These are phyloP conservation scores for Anser brachyrhynchus DNA, from an alignment of 2,113 vertebrate genomes.

Conservation along the genomic window DNA sequence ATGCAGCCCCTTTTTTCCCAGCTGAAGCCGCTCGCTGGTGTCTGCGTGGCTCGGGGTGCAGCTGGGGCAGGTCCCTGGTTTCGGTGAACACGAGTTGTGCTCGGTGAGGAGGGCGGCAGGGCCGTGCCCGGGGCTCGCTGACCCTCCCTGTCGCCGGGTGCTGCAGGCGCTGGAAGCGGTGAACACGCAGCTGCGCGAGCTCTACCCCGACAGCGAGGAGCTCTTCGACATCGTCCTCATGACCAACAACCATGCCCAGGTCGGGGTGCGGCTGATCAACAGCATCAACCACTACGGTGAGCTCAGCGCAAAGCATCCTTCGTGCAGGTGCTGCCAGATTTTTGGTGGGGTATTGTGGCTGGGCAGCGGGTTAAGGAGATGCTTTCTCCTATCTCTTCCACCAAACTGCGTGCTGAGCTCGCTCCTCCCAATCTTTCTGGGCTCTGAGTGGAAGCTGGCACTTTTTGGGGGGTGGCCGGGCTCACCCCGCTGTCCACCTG, in stretches of 20 bases:
- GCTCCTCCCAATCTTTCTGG: neutral
- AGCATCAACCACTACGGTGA: conserved; percentile 95
- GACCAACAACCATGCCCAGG: conserved; percentile 94
- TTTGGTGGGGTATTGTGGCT: accelerated
- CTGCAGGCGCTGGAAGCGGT: conserved; percentile 92
- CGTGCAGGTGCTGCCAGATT: accelerated
- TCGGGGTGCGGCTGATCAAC: conserved; percentile 93
- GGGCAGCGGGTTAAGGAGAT: neutral
- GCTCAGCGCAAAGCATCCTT: neutral
- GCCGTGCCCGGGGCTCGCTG: neutral
- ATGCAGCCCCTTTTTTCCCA: neutral
- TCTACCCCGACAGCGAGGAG: conserved; percentile 92
- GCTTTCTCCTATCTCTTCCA: neutral
- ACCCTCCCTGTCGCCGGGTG: neutral
- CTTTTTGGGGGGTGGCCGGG: no score
- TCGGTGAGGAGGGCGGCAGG: neutral
- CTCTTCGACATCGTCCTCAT: conserved; percentile 95
- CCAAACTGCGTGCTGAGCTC: neutral
- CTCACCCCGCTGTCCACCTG: neutral
- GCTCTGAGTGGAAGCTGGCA: neutral
- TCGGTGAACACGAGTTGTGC: neutral
- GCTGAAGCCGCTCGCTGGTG: neutral
- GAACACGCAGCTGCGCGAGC: conserved; percentile 84
- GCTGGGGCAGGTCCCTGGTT: neutral
- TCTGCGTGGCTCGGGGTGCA: neutral